Evolutionary conservation across 2,797 vertebrate species (phyloP).

Genomic region (Hipposideros larvatus): DNA sequence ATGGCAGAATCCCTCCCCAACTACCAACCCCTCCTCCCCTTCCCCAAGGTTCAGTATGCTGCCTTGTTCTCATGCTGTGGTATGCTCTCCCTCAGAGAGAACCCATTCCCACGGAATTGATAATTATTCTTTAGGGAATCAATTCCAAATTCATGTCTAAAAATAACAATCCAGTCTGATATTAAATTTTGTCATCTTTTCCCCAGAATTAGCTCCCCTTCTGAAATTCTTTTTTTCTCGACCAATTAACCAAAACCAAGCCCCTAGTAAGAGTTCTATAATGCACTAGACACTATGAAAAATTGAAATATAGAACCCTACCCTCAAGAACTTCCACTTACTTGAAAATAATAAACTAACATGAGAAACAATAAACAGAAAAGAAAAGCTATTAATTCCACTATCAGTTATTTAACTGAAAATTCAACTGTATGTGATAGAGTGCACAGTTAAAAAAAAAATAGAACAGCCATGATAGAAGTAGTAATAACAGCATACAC

Average conservation of each 20-base stretch:
- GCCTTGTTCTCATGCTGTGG: neutral
- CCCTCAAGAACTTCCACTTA: neutral
- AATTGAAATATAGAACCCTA: neutral
- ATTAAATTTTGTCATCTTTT: neutral
- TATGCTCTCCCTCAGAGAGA: neutral
- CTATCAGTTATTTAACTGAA: neutral
- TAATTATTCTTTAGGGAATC: neutral
- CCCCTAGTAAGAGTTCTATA: neutral
- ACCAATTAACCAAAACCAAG: neutral
- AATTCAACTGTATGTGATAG: neutral
- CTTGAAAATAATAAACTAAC: constrained; percentile 1
- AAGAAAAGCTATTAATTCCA: neutral
- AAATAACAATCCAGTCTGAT: neutral
- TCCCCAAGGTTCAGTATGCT: neutral
- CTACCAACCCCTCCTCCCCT: neutral
- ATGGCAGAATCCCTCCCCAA: neutral
- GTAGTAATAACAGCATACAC: neutral
- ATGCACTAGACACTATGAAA: neutral
- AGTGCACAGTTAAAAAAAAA: neutral
- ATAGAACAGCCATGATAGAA: neutral
- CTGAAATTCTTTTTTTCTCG: neutral
- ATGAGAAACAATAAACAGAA: neutral
- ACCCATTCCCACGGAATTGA: neutral
- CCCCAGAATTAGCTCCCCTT: neutral
- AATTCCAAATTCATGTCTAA: neutral